Evolutionary conservation across 1,140 invertebrate genomes (phyloP), one percentile per base, ranked within the genome.

Genomic region (Elymnias hypermnestra): DNA sequence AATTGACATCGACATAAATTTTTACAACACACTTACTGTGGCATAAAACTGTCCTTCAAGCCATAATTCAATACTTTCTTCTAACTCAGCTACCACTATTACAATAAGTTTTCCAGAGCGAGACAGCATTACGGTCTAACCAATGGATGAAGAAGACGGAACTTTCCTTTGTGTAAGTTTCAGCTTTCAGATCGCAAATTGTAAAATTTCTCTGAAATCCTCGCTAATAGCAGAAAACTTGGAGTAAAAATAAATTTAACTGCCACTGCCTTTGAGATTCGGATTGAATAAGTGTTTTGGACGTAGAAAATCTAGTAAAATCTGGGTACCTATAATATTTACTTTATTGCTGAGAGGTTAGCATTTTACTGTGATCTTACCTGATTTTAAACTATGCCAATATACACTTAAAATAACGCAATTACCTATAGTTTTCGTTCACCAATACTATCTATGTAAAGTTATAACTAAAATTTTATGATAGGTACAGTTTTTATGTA

Each of bases 1-100:
- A n/a, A n/a, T n/a, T n/a, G n/a, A n/a, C n/a, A n/a, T n/a, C n/a
- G n/a, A n/a, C n/a, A n/a, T n/a, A n/a, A n/a, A n/a, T n/a, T n/a
- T n/a, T n/a, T n/a, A n/a, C n/a, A n/a, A n/a, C n/a, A n/a, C n/a
- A n/a, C n/a, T n/a, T n/a, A n/a, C n/a, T n/a, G n/a, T n/a, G n/a
- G 47, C 40, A 55, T 50, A 40, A 44, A n/a, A 22, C 41, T 29
- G 18, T 70, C 50, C 52, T 18, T 19, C 51, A 53, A 26, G 38
- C 58, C 53, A 72, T 70, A 67, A 70, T 60, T 72, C 72, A 74
- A 72, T 74, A 74, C 68, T 72, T 74, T 70, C 57, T 66, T 62
- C 57, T 43, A 61, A 64, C 60, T 57, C 54, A 48, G 57, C 63
- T 66, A 57, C 56, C 60, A 74, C 66, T 72, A 74, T 74, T 67